phyloP scores from a whole-genome alignment of 1,140 invertebrate species.

The Papilio polyxenes region DNA sequence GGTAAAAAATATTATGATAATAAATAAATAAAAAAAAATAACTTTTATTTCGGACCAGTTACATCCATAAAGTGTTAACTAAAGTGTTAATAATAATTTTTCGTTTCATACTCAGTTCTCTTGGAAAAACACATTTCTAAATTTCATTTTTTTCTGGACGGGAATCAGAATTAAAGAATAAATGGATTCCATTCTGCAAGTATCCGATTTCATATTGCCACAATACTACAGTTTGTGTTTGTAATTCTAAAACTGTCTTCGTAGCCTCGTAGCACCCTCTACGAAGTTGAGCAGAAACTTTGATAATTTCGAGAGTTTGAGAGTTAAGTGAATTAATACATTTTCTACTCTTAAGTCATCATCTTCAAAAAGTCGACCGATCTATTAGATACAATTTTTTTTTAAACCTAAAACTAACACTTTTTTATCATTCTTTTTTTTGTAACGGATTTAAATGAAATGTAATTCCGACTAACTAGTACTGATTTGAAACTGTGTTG shows the following conservation, averaged over 20 bases:
- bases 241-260: neutral
- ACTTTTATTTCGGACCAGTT: no score
- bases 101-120: no score
- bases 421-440: no score
- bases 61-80: no score
- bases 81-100: no score
- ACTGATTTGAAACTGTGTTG: neutral
- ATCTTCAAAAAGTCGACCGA: neutral
- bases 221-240: neutral
- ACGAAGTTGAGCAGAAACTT: neutral
- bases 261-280: slow-evolving; percentile 12
- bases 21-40: no score
- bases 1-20: no score
- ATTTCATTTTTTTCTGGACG: no score
- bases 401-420: no score
- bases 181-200: neutral
- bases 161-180: neutral
- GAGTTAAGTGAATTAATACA: neutral
- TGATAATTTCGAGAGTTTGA: neutral
- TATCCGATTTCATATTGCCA: neutral
- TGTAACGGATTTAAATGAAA: neutral
- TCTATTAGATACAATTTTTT: neutral
- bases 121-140: no score
- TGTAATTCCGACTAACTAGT: neutral
- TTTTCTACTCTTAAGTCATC: neutral